Evolutionary conservation across 2,888 invertebrate species (phyloP).

Genomic region (Pharmacophagus antenor): DNA sequence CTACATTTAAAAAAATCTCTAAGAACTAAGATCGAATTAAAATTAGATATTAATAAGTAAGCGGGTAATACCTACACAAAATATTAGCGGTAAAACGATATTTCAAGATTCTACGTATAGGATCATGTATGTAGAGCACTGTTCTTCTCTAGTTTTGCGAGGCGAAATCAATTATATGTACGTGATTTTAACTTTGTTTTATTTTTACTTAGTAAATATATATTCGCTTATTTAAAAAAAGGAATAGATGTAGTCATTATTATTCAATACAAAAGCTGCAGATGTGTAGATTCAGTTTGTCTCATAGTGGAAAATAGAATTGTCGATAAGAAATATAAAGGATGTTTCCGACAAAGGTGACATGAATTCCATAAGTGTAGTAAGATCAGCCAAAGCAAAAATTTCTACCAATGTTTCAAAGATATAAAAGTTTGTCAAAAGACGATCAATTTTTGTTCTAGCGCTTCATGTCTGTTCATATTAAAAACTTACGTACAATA

Average conservation of each 20-base stretch:
- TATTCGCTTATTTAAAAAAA: no score
- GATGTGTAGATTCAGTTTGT: neutral
- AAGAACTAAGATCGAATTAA: neutral
- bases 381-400: constrained; percentile 1
- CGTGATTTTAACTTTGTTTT: no score
- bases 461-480: neutral
- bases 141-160: no score
- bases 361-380: constrained; percentile 27
- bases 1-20: neutral
- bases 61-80: neutral
- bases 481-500: no score
- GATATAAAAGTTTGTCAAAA: no score
- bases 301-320: constrained; percentile 10
- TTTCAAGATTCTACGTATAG: neutral
- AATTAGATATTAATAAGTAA: neutral
- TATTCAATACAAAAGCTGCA: neutral
- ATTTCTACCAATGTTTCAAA: neutral
- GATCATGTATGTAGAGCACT: no score
- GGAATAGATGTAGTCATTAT: no score
- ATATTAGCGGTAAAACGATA: neutral
- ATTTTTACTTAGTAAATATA: neutral
- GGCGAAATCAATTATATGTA: no score
- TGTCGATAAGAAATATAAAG: constrained; percentile 12
- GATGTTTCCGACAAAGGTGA: constrained; percentile 1
- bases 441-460: neutral